Base-by-base conservation (phyloP, 2,797 vertebrate genomes). In the Neoniphon sammara region DNA sequence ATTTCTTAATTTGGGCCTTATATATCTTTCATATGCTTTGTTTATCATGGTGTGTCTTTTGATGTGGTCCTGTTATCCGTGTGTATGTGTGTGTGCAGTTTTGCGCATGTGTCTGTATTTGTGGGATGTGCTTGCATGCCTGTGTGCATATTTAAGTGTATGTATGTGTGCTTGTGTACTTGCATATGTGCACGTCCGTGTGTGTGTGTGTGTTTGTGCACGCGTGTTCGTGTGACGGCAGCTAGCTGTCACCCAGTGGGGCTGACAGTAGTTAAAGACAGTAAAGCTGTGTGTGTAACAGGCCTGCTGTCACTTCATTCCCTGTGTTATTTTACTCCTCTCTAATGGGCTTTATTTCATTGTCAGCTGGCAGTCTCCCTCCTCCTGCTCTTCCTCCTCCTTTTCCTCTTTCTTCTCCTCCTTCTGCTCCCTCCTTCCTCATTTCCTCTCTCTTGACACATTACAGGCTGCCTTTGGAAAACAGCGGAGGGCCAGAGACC, bases 271-370 rank as follows among this genome's bases (percentile, higher is more conserved):
- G 88, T 91, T 92, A 91, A 92, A 92, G 89, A 89, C 91, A 87
- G 86, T 91, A 87, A 88, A 90, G 86, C 85, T 89, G 78, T 75
- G 86, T 90, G 88, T 84, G 91, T 88, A 89, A 91, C 90, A 90
- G 88, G 77, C 87, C 83, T 73, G 81, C 92, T 94, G 93, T 94
- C 93, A 94, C 91, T 91, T 92, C 86, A 80, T 81, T 86, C 88
- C 85, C 87, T 87, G 75, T 87, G 88, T 91, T 92, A 88, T 92
- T 93, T 92, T 92, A 90, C 86, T 88, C 88, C 85, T 70, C 90
- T 86, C 91, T 94, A 95, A 94, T 95, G 90, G 94, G 93, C 91
- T 94, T 94, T 94, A 94, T 94, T 94, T 94, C 93, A 91, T 89
- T 93, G 94, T 94, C 94, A 94, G 89, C 87, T 90, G 87, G 88